Percentiles rank a stretch among this genome's conserved stretches.
Evolutionary conservation across 2,113 vertebrate species (phyloP).

Genomic region (Callipepla californica): DNA sequence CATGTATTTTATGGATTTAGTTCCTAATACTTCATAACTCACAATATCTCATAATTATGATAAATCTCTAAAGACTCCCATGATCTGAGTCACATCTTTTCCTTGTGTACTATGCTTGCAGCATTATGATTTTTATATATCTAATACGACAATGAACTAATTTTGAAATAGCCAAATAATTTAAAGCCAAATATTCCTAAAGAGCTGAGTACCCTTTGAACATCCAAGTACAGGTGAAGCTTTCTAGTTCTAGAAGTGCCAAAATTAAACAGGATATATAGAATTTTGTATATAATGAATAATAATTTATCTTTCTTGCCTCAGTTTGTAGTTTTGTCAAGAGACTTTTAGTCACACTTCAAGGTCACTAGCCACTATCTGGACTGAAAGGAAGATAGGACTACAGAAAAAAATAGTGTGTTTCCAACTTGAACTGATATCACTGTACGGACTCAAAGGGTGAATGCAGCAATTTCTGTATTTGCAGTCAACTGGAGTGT

Average conservation of each 20-base stretch:
- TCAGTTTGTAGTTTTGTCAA: background rate
- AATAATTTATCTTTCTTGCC: background rate
- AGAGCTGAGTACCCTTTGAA: background rate
- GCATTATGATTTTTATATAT: background rate
- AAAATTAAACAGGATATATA: background rate
- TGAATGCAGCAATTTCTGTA: rapidly evolving
- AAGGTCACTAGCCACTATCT: background rate
- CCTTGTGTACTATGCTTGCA: background rate
- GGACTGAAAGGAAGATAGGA: background rate
- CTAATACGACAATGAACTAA: background rate
- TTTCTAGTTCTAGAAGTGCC: background rate
- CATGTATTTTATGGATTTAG: slow-evolving; percentile 37
- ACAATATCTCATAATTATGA: slow-evolving; percentile 14
- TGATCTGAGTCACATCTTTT: background rate
- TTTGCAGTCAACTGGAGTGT: background rate
- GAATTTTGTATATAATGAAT: background rate
- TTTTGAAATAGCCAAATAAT: background rate
- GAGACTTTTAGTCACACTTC: background rate
- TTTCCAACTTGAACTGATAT: background rate
- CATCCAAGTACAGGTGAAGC: background rate
- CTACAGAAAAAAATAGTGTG: background rate
- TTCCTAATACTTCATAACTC: slow-evolving; percentile 32
- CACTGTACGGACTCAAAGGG: background rate
- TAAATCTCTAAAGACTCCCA: slow-evolving; percentile 28
- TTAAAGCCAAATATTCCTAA: background rate